These are phyloP conservation scores for Eupithecia pulchellata DNA, from an alignment of 2,888 invertebrate genomes.

Conservation along the genomic window DNA sequence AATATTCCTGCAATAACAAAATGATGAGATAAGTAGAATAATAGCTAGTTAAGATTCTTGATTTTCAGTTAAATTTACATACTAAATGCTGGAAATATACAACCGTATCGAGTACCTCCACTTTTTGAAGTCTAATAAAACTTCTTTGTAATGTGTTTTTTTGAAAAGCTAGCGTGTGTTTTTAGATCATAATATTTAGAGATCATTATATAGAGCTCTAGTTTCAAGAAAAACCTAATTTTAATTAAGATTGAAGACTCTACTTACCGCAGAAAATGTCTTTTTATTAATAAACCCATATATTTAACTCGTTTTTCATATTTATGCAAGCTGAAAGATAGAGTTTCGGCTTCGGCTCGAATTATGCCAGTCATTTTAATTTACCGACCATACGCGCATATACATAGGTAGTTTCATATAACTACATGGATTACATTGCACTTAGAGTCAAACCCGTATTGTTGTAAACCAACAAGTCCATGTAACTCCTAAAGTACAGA, in stretches of 20 bases:
- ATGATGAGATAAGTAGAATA: background rate
- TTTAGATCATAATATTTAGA: too few relatives aligned
- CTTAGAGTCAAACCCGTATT: conserved; percentile 11
- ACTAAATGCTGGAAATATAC: background rate
- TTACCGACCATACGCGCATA: background rate
- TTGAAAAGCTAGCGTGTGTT: too few relatives aligned
- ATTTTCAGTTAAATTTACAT: background rate
- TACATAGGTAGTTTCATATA: background rate
- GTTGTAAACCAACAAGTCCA: conserved; percentile 16
- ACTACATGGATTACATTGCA: background rate
- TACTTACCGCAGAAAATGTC: too few relatives aligned
- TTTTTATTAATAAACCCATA: too few relatives aligned
- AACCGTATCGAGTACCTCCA: background rate
- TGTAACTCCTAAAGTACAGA: conserved; percentile 19
- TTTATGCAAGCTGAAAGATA: background rate
- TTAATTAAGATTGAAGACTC: too few relatives aligned
- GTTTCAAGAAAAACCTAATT: too few relatives aligned
- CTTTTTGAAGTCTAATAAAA: background rate
- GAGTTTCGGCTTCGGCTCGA: background rate
- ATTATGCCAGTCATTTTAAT: background rate
- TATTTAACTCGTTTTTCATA: background rate
- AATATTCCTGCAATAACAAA: background rate
- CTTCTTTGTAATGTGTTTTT: background rate
- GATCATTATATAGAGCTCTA: too few relatives aligned
- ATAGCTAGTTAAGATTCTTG: background rate